A percentile compares a stretch with the other conserved stretches of the same genome.
Evolutionary conservation across 2,888 invertebrate genomes (phyloP).

Genomic region (Pilophorus perplexus): DNA sequence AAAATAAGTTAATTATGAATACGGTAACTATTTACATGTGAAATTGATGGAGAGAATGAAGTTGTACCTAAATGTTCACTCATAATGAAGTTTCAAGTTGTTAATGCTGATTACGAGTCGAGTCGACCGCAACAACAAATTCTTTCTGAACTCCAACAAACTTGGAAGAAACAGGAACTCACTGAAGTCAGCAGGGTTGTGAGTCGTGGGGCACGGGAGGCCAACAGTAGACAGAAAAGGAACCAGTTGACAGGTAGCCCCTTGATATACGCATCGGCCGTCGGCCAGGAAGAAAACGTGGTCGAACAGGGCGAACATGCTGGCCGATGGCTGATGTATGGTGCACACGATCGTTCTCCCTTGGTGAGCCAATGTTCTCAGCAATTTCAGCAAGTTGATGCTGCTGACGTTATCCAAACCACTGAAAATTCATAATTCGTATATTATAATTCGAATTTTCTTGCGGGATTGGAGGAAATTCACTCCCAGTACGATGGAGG

Average conservation of each 20-base stretch:
- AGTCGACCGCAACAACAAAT: background rate
- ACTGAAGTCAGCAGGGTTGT: slow-evolving; percentile 71
- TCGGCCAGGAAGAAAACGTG: slow-evolving; percentile 65
- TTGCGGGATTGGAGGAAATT: no score
- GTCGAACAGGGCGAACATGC: slow-evolving; percentile 63
- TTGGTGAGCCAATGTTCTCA: slow-evolving; percentile 60
- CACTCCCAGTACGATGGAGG: no score
- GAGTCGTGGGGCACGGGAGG: slow-evolving; percentile 62
- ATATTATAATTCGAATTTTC: no score
- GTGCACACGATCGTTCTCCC: slow-evolving; percentile 69
- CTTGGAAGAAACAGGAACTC: slow-evolving; percentile 50
- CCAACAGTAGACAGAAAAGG: slow-evolving; percentile 60
- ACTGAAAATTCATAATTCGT: no score
- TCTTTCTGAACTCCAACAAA: background rate
- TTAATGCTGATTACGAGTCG: no score
- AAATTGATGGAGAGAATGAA: no score
- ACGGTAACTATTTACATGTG: background rate
- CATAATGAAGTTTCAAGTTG: no score
- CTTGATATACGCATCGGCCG: slow-evolving; percentile 66
- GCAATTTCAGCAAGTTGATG: slow-evolving; percentile 60
- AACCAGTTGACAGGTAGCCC: slow-evolving; percentile 61
- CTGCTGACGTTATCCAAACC: slow-evolving; percentile 67
- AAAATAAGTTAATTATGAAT: background rate
- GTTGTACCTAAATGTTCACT: background rate
- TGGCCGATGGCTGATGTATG: slow-evolving; percentile 68